Percentiles rank a stretch among this genome's conserved stretches.
Conservation (phyloP, 2,113 vertebrate genomes). For the Tauraco erythrolophus region DNA sequence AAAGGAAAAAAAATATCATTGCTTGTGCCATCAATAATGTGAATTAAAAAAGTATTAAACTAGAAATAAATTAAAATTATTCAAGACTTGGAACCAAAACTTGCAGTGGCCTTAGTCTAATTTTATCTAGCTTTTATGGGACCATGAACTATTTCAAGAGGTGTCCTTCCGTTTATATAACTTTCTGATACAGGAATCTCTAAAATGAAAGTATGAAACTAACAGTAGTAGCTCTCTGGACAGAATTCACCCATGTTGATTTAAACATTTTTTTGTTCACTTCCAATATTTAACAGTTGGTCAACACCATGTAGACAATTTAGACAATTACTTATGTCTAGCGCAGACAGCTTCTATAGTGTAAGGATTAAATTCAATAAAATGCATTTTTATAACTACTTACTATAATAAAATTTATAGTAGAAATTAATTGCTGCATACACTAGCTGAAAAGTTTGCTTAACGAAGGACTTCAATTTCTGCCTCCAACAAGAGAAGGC, state of each 20-base stretch:
- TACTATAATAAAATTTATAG: not conserved
- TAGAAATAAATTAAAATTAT: not conserved
- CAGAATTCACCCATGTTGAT: not conserved
- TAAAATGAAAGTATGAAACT: not conserved
- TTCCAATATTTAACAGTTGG: not conserved
- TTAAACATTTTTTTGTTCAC: not conserved
- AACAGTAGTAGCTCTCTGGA: not conserved
- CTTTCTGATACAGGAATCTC: not conserved
- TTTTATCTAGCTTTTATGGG: not conserved
- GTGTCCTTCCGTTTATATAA: not conserved
- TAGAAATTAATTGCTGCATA: not conserved
- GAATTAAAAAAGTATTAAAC: not conserved
- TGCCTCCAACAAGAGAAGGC: not conserved
- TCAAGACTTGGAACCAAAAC: not conserved
- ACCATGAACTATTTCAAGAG: not conserved
- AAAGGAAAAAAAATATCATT: not conserved
- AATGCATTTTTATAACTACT: not conserved
- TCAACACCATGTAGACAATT: not conserved
- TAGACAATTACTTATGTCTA: not conserved
- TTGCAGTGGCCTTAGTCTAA: not conserved
- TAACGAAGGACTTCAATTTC: not conserved
- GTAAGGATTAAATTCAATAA: not conserved
- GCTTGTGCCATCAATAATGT: not conserved
- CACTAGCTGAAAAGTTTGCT: not conserved
- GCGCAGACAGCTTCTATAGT: not conserved